Percentiles rank a stretch among this genome's conserved stretches.
Conservation (phyloP, 2,797 vertebrate species). For the Danio jaintianensis region DNA sequence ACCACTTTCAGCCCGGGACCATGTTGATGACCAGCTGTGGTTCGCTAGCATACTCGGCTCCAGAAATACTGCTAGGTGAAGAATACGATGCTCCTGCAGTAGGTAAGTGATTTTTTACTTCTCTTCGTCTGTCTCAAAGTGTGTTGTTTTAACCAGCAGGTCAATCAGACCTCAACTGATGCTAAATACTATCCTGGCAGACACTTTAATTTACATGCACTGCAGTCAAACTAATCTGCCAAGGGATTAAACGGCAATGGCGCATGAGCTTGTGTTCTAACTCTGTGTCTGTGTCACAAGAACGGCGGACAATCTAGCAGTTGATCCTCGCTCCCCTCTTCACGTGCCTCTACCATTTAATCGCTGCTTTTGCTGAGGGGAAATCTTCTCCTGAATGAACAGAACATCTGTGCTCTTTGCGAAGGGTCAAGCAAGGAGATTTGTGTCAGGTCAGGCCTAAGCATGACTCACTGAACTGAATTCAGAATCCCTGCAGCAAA, state of each 20-base stretch:
- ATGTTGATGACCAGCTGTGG: conserved; percentile 90
- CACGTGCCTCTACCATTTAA: not conserved
- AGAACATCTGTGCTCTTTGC: conserved; percentile 40
- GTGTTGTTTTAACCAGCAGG: not conserved
- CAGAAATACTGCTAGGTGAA: conserved; percentile 88
- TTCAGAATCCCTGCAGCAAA: conserved; percentile 5
- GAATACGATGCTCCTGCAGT: conserved; percentile 89
- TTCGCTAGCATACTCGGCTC: conserved; percentile 88
- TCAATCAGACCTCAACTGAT: not conserved
- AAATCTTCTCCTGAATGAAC: conserved; percentile 39
- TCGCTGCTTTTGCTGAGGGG: not conserved
- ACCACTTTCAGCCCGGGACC: conserved; percentile 86
- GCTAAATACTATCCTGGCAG: not conserved
- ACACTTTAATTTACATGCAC: conserved; percentile 5
- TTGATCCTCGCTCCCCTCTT: not conserved
- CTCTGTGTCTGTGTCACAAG: conserved; percentile 6
- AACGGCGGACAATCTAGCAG: not conserved
- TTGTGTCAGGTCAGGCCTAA: conserved; percentile 23
- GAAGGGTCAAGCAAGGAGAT: not conserved
- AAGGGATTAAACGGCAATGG: conserved; percentile 23
- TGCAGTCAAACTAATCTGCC: conserved; percentile 13
- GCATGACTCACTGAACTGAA: conserved; percentile 8
- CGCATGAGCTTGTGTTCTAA: not conserved
- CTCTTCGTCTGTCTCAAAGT: not conserved
- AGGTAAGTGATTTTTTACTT: conserved; percentile 74